Conservation (phyloP, 2,888 invertebrate species). For the Hyposoter dolosus region DNA sequence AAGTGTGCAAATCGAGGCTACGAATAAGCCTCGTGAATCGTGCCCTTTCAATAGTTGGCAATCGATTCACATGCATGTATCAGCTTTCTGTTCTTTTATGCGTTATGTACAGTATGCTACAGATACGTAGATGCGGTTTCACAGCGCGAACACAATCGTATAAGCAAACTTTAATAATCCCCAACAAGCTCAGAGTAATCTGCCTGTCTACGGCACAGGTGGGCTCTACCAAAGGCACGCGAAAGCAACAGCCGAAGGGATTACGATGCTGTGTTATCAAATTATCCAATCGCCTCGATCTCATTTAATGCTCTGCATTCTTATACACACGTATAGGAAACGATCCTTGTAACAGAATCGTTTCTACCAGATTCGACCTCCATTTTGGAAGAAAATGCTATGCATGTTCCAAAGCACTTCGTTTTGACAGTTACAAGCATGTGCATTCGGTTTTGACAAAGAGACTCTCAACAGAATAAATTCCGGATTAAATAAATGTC, state of each 20-base stretch:
- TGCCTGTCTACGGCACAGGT: constrained; percentile 4
- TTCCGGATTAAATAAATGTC: neutral
- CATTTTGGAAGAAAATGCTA: neutral
- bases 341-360: neutral
- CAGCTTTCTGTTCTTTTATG: constrained; percentile 3
- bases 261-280: constrained; percentile 49
- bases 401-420: neutral
- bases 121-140: neutral
- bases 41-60: neutral
- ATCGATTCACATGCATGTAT: neutral
- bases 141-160: constrained; percentile 23
- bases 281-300: constrained; percentile 46
- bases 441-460: neutral
- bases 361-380: neutral
- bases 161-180: constrained; percentile 52
- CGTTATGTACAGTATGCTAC: neutral
- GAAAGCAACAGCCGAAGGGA: constrained; percentile 49
- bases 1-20: neutral
- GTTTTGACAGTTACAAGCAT: neutral
- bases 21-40: neutral
- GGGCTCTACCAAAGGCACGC: neutral
- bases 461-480: neutral
- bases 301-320: neutral
- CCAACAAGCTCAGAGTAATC: constrained; percentile 51
- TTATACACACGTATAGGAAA: neutral